Percentiles rank a stretch among this genome's conserved stretches.
phyloP scores from a whole-genome alignment of 1,140 invertebrate species.

The Manduca sexta region DNA sequence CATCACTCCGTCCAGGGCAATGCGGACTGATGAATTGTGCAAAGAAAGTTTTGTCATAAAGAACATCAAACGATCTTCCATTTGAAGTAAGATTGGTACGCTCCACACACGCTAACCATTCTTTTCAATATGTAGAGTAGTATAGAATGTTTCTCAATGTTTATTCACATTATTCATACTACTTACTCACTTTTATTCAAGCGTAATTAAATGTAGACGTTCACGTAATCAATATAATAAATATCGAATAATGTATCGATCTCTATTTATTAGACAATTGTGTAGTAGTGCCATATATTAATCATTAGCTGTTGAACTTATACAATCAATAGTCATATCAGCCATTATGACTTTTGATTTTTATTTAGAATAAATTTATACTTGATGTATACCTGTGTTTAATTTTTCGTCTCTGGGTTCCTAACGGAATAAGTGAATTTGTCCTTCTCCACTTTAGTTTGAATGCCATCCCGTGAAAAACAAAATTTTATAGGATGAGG shows the following conservation, averaged over 20 bases:
- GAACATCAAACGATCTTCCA: slow-evolving; percentile 18
- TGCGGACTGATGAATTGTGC: slow-evolving; percentile 67
- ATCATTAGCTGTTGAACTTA: slow-evolving; percentile 31
- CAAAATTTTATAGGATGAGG: too few species aligned
- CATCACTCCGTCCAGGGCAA: slow-evolving; percentile 67
- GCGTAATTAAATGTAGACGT: not conserved
- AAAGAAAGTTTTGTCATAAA: slow-evolving; percentile 1
- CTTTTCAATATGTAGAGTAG: not conserved
- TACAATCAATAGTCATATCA: slow-evolving; percentile 62
- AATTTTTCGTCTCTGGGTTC: slow-evolving; percentile 13
- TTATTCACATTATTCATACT: not conserved
- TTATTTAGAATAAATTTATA: slow-evolving; percentile 61
- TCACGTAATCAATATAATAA: not conserved
- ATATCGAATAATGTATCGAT: not conserved
- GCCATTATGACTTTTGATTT: slow-evolving; percentile 68
- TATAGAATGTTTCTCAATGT: not conserved
- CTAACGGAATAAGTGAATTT: too few species aligned
- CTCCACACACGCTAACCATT: slow-evolving; percentile 19
- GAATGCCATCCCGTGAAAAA: too few species aligned
- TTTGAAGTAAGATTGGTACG: slow-evolving; percentile 11
- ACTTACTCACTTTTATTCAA: not conserved
- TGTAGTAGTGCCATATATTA: slow-evolving; percentile 19
- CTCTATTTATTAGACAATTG: not conserved
- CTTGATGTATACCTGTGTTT: slow-evolving; percentile 38
- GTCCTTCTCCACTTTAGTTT: too few species aligned